A percentile compares a stretch with the other conserved stretches of the same genome.
Evolutionary conservation across 2,888 invertebrate species (phyloP).

Genomic region (Ypsolopha sequella): DNA sequence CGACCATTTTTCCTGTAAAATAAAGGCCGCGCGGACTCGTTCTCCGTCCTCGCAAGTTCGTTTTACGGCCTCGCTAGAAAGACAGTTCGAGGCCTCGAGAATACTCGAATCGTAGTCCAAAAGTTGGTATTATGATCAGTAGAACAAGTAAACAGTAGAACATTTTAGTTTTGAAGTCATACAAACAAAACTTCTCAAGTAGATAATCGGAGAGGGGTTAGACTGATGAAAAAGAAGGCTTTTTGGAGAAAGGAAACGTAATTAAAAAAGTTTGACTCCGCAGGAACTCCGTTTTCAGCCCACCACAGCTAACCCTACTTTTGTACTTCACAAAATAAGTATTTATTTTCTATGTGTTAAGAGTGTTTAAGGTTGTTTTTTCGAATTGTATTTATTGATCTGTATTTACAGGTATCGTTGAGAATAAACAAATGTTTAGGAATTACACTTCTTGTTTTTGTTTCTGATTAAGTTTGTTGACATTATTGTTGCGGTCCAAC

Average conservation of each 20-base stretch:
- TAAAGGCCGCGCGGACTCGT: too few relatives aligned
- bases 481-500: slow-evolving; percentile 6
- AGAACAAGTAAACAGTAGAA: too few relatives aligned
- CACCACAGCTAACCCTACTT: not conserved
- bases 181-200: too few relatives aligned
- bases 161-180: too few relatives aligned
- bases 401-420: slow-evolving; percentile 15
- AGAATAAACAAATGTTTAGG: slow-evolving; percentile 13
- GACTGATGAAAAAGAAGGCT: not conserved
- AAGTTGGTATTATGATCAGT: too few relatives aligned
- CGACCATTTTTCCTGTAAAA: too few relatives aligned
- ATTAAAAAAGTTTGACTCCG: slow-evolving; percentile 19
- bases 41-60: too few relatives aligned
- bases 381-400: slow-evolving; percentile 17
- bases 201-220: not conserved
- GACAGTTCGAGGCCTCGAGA: too few relatives aligned
- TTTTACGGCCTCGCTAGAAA: too few relatives aligned
- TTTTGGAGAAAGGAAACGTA: slow-evolving; percentile 20
- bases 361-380: not conserved
- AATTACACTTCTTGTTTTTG: slow-evolving; percentile 18
- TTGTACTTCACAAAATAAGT: too few relatives aligned
- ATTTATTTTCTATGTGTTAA: too few relatives aligned
- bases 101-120: too few relatives aligned
- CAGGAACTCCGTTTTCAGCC: not conserved
- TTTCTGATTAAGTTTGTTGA: slow-evolving; percentile 16